A percentile compares a stretch with the other conserved stretches of the same genome.
Evolutionary conservation across 2,888 invertebrate species (phyloP).

Genomic region (Metopia argyrocephala): DNA sequence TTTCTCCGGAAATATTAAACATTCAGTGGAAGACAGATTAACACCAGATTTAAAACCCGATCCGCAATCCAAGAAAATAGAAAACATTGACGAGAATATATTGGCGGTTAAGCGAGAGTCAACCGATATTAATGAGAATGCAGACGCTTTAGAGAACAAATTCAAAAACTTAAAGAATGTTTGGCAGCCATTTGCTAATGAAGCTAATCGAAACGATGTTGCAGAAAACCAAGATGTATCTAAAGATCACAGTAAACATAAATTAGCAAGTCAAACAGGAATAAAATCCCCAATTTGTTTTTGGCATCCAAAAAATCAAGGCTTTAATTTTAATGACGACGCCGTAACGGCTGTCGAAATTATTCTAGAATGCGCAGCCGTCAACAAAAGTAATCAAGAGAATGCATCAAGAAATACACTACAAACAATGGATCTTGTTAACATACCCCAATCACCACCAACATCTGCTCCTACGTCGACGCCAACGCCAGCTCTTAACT

Average conservation of each 20-base stretch:
- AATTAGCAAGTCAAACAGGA: neutral
- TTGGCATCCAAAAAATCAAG: constrained; percentile 70
- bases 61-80: neutral
- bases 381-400: constrained; percentile 42
- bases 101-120: constrained; percentile 25
- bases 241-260: neutral
- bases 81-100: neutral
- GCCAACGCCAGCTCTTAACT: constrained; percentile 28
- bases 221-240: neutral
- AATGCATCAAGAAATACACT: constrained; percentile 1
- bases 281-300: constrained; percentile 68
- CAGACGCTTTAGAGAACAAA: neutral
- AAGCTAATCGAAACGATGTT: neutral
- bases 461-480: constrained; percentile 22
- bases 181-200: constrained; percentile 36
- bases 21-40: constrained; percentile 13
- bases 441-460: constrained; percentile 4
- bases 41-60: constrained; percentile 16
- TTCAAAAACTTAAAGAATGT: constrained; percentile 30
- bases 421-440: constrained; percentile 30
- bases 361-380: constrained; percentile 71
- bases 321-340: constrained; percentile 46
- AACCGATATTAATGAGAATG: constrained; percentile 3
- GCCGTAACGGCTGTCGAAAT: constrained; percentile 70
- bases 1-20: constrained; percentile 5